Conservation (phyloP, 1,140 invertebrate genomes). For the Octopus sinensis region DNA sequence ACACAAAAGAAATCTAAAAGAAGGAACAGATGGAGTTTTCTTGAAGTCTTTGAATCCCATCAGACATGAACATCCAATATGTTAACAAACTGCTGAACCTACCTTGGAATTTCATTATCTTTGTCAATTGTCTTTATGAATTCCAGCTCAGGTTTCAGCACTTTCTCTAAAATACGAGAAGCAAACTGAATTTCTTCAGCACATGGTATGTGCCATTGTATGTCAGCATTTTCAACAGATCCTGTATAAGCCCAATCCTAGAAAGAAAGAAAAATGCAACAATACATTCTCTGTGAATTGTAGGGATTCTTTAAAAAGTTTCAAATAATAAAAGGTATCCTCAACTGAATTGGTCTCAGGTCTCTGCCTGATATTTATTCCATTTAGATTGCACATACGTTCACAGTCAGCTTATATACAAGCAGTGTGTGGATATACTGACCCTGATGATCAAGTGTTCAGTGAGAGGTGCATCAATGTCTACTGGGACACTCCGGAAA, state of each 20-base stretch:
- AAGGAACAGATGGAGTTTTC: no score
- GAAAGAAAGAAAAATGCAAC: conserved; percentile 12
- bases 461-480: conserved; percentile 66
- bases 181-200: conserved; percentile 68
- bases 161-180: conserved; percentile 60
- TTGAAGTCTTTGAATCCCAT: no score
- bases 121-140: conserved; percentile 35
- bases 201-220: conserved; percentile 76
- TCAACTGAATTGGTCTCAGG: no score
- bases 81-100: background rate
- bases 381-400: no score
- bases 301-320: no score
- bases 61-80: no score
- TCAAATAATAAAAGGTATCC: no score
- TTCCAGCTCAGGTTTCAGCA: conserved; percentile 45
- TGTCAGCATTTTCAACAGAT: conserved; percentile 66
- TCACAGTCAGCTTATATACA: no score
- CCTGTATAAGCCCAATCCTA: conserved; percentile 78
- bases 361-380: no score
- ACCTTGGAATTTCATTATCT: conserved; percentile 39
- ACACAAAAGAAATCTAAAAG: no score
- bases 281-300: background rate
- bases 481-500: conserved; percentile 64
- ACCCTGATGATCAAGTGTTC: conserved; percentile 74
- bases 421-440: conserved; percentile 28